Evolutionary conservation across 2,888 invertebrate species (phyloP).

Genomic region (Tipula confusa): DNA sequence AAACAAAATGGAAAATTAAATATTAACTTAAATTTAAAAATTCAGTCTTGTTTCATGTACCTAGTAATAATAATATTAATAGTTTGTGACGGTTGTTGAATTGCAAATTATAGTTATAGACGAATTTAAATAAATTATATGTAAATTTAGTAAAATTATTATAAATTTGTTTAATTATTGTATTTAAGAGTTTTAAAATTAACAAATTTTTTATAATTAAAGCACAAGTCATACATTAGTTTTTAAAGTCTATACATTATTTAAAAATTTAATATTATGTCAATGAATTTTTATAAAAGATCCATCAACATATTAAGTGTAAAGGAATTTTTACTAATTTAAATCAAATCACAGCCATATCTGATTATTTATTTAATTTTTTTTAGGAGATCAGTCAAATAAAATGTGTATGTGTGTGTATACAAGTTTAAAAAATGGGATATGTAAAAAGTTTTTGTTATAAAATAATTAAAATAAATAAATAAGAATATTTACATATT

Average conservation of each 20-base stretch:
- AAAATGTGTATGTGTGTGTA: neutral
- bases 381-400: neutral
- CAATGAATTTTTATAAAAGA: neutral
- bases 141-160: neutral
- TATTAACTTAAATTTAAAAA: neutral
- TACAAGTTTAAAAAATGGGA: neutral
- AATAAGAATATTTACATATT: constrained; percentile 1
- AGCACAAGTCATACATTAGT: neutral
- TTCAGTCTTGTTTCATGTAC: neutral
- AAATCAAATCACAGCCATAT: constrained; percentile 9
- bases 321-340: neutral
- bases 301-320: neutral
- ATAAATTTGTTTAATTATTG: neutral
- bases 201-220: neutral
- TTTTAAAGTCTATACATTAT: neutral
- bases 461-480: constrained; percentile 12
- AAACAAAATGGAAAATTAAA: neutral
- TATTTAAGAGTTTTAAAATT: neutral
- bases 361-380: neutral
- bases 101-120: neutral
- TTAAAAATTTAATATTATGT: neutral
- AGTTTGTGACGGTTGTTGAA: neutral
- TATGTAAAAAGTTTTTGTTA: neutral
- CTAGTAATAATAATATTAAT: neutral
- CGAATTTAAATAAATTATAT: neutral